These are phyloP conservation scores for Dipodomys spectabilis DNA, from an alignment of 2,113 vertebrate genomes.

Conservation along the genomic window DNA sequence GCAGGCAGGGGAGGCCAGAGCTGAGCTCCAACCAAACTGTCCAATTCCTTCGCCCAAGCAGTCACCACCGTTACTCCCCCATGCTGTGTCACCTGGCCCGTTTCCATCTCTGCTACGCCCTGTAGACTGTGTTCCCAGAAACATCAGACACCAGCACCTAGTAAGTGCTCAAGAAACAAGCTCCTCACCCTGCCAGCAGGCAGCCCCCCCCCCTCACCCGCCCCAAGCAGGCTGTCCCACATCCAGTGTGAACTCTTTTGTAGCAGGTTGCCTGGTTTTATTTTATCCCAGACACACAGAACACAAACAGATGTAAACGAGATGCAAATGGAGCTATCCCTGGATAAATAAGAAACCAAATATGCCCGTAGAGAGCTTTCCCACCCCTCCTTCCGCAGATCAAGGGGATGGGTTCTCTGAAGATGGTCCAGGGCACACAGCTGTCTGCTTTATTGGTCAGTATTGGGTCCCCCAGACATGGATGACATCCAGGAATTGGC, in stretches of 20 bases:
- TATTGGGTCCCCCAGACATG: neutral
- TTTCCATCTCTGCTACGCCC: neutral
- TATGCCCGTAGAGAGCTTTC: neutral
- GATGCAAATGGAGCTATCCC: conserved; percentile 38
- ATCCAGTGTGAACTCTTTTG: fast-evolving
- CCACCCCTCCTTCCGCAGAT: neutral
- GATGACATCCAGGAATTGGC: neutral
- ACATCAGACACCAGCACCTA: neutral
- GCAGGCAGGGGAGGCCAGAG: neutral
- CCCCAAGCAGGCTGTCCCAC: too few species aligned
- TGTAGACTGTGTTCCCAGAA: neutral
- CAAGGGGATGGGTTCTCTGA: neutral
- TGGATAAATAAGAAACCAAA: conserved; percentile 23
- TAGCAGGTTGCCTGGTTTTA: neutral
- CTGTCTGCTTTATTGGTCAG: neutral
- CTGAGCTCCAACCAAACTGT: neutral
- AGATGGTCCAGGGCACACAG: fast-evolving
- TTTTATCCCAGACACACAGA: conserved; percentile 28
- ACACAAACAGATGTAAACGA: conserved; percentile 35
- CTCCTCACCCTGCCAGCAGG: fast-evolving
- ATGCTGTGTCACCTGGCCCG: fast-evolving
- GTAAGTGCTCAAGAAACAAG: neutral
- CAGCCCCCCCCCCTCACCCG: too few species aligned
- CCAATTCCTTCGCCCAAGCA: neutral
- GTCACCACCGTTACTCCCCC: neutral